Base-by-base conservation (phyloP, 1,140 invertebrate genomes). In the Nilaparvata lugens region DNA sequence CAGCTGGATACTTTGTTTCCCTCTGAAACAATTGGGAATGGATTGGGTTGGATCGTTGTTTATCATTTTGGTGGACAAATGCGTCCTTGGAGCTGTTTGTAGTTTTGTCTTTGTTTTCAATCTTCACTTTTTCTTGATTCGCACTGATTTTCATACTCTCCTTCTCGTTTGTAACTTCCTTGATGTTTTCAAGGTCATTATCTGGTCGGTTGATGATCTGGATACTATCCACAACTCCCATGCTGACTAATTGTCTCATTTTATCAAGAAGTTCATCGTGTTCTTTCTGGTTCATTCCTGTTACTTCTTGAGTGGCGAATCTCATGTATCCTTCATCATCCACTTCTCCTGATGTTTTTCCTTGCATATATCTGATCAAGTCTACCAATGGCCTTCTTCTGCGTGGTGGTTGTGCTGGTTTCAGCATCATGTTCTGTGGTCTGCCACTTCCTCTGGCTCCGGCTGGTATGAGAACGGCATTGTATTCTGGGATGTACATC, bases 401-500 rank as follows among this genome's bases (percentile, higher is more conserved):
- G 16, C 31, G 45, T 23, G 55, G 25, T 18, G 56, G 55, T 16
- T 45, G 54, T 25, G 43, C 40, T 14, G 31, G 56, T 14, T 31
- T 14, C 16, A 48, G 51, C 16, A 24, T 14, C 16, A 48, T 23
- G 21, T 23, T 48, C 21, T 48, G 6, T 54, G 35, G 28, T 21
- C 38, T 23, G 18, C 40, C 42, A 28, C 24, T 56, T 1, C 57
- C 62, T 14, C 38, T 23, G 16, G 57, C 42, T 23, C 24, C 58
- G 1, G 61, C 62, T 9, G 64, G 64, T 7, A 65, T 60, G 7
- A 65, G 55, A 35, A 63, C 42, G 2, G 62, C 61, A 38, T 65
- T 58, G 59, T 62, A 62, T 35, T 59, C 62, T 3, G 64, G 64
- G 7, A 65, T 43, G 43, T 65, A 65, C 62, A 65, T 59, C 14